Evolutionary conservation across 2,113 vertebrate species (phyloP).

Genomic region (Passer domesticus): DNA sequence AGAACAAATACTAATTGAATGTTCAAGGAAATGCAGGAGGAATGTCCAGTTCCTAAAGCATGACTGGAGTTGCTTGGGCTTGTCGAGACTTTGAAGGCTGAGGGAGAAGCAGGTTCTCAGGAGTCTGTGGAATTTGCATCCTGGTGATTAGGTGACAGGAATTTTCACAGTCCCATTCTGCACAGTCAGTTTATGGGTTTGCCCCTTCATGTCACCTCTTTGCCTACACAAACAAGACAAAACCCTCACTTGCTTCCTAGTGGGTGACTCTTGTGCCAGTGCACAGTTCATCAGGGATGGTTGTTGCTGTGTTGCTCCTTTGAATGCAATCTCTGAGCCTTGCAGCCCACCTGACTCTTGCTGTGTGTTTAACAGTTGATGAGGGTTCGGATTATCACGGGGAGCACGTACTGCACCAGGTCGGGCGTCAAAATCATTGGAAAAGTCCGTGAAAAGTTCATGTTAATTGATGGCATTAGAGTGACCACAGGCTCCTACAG

Average conservation of each 20-base stretch:
- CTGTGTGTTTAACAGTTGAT: constrained; percentile 76
- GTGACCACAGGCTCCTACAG: constrained; percentile 96
- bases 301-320: not conserved
- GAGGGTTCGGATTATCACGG: constrained; percentile 86
- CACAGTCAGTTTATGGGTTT: not conserved
- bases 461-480: constrained; percentile 89
- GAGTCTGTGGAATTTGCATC: not conserved
- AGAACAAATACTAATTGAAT: not conserved
- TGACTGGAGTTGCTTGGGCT: not conserved
- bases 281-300: not conserved
- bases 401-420: constrained; percentile 87
- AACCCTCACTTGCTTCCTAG: not conserved
- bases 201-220: not conserved
- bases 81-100: fast-evolving
- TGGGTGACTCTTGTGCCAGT: not conserved
- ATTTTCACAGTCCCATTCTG: not conserved
- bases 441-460: constrained; percentile 90
- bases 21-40: not conserved
- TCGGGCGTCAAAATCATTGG: constrained; percentile 90
- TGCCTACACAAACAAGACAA: not conserved
- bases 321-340: not conserved
- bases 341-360: not conserved
- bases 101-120: not conserved
- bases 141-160: not conserved
- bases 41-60: not conserved